phyloP scores from a whole-genome alignment of 1,140 invertebrate genomes.

The Sweltsa coloradensis region DNA sequence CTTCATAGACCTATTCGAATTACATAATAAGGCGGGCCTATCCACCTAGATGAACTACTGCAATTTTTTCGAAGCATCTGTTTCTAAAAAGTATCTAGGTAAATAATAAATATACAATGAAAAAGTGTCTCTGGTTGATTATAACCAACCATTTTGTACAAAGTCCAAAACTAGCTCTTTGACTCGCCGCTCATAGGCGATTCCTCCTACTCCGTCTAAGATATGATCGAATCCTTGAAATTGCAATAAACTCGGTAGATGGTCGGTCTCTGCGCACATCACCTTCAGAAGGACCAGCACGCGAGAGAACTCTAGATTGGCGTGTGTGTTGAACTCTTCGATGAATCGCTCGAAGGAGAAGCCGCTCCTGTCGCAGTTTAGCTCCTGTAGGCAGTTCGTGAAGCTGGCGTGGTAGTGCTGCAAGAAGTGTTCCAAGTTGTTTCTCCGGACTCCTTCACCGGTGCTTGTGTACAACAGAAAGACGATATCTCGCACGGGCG shows the following conservation, averaged over 20 bases:
- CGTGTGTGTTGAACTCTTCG: not conserved
- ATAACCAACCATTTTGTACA: conserved; percentile 1
- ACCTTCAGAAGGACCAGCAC: not conserved
- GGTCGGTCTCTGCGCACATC: not conserved
- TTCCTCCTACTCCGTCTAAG: not conserved
- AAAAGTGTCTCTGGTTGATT: too few relatives aligned
- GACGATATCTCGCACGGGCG: conserved; percentile 1
- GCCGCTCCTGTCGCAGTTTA: not conserved
- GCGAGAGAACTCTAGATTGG: not conserved
- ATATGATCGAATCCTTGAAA: not conserved
- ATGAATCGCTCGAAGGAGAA: conserved; percentile 1
- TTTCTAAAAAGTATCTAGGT: too few relatives aligned
- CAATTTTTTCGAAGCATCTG: too few relatives aligned
- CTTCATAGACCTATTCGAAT: too few relatives aligned
- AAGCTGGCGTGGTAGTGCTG: not conserved
- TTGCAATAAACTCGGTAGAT: not conserved
- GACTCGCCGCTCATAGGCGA: not conserved
- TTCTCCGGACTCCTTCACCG: not conserved
- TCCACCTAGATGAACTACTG: too few relatives aligned
- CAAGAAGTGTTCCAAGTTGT: not conserved
- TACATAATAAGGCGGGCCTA: too few relatives aligned
- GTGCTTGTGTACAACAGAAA: conserved; percentile 4
- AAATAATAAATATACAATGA: too few relatives aligned
- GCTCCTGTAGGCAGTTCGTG: not conserved
- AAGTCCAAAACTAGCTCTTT: not conserved